These are phyloP conservation scores for Regulus satrapa DNA, from an alignment of 2,113 vertebrate species.

Conservation along the genomic window DNA sequence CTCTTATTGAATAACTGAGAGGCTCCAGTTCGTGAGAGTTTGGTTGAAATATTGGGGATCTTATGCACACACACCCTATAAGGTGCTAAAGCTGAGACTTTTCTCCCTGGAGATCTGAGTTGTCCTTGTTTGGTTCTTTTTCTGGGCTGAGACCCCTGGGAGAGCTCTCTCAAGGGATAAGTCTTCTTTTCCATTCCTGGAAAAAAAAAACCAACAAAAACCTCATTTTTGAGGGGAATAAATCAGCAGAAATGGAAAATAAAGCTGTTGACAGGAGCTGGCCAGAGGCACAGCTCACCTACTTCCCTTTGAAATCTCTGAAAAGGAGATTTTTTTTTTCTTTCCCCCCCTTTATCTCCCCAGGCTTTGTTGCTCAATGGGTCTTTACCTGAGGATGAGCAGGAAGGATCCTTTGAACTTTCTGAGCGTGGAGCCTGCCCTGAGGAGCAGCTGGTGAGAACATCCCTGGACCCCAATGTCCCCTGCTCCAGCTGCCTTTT, in stretches of 20 bases:
- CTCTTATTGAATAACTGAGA: not conserved
- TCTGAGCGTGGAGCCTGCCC: slow-evolving; percentile 78
- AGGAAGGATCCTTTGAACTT: slow-evolving; percentile 81
- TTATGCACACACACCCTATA: not conserved
- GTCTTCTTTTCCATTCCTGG: not conserved
- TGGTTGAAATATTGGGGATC: not conserved
- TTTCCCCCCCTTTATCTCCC: not conserved
- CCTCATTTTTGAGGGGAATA: not conserved
- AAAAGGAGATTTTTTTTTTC: not conserved
- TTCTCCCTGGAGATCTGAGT: not conserved
- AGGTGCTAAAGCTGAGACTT: not conserved
- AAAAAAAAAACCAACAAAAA: no score
- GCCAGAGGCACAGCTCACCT: not conserved
- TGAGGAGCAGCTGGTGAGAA: slow-evolving; percentile 89
- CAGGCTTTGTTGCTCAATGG: slow-evolving; percentile 91
- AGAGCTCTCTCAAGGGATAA: not conserved
- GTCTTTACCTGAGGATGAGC: slow-evolving; percentile 89
- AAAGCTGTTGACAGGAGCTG: not conserved
- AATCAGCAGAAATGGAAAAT: not conserved
- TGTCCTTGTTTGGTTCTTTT: not conserved
- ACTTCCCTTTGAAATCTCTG: not conserved
- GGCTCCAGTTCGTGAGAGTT: not conserved
- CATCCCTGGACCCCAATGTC: not conserved
- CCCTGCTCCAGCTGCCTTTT: not conserved
- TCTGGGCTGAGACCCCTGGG: not conserved